phyloP scores from a whole-genome alignment of 37 sponge, comb jelly and placozoan species.

The Halisarca cf. caerulea region DNA sequence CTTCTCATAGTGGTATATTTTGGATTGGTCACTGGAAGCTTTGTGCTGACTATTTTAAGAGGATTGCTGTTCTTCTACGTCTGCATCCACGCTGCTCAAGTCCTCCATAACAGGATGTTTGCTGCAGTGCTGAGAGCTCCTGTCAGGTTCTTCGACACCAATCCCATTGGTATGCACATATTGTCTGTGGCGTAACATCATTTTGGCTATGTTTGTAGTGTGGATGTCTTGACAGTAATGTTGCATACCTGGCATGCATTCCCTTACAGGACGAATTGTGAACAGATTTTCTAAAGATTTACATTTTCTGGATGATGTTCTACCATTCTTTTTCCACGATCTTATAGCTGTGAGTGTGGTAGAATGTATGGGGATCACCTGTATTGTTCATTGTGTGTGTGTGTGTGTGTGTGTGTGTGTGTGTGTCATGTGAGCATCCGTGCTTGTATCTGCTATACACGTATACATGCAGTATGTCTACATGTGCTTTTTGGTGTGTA shows the following conservation, averaged over 20 bases:
- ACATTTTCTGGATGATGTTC: constrained; percentile 29
- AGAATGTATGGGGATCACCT: too few relatives aligned
- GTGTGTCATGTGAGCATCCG: not conserved
- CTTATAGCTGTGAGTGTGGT: constrained; percentile 1
- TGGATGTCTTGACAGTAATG: not conserved
- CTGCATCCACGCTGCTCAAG: not conserved
- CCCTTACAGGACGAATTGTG: constrained; percentile 46
- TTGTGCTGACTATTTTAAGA: not conserved
- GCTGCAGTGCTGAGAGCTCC: constrained; percentile 11
- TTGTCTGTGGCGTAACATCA: too few relatives aligned
- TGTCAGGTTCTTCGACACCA: constrained; percentile 13
- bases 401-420: too few relatives aligned
- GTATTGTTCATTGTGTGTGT: too few relatives aligned
- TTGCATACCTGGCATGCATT: too few relatives aligned
- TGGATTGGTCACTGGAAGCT: not conserved
- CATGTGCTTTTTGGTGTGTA: too few relatives aligned
- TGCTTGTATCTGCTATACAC: not conserved
- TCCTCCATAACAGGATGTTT: constrained; percentile 11
- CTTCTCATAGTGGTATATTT: not conserved
- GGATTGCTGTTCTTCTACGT: not conserved
- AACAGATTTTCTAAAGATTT: constrained; percentile 60
- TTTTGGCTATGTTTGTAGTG: not conserved
- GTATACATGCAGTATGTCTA: not conserved
- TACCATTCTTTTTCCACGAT: constrained; percentile 20
- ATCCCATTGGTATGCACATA: constrained; percentile 6